Conservation (phyloP, 2,888 invertebrate genomes). For the Cremastinae sp. region DNA sequence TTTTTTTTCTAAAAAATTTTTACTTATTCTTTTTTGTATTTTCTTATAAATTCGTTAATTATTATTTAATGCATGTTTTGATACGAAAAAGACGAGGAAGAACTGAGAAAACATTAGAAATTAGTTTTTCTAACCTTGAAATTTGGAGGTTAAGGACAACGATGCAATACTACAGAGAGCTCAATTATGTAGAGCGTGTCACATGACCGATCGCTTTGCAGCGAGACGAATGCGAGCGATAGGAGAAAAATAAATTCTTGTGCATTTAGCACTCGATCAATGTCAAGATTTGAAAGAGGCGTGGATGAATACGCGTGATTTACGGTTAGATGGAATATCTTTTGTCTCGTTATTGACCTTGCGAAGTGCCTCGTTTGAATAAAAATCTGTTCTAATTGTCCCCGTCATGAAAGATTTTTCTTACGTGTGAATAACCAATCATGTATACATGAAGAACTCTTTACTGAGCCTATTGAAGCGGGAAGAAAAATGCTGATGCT, state of each 20-base stretch:
- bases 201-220: constrained; percentile 2
- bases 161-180: constrained; percentile 11
- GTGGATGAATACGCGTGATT: background rate
- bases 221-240: constrained; percentile 3
- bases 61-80: too few relatives aligned
- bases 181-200: background rate
- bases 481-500: background rate
- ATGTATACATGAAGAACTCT: too few relatives aligned
- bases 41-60: too few relatives aligned
- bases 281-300: constrained; percentile 11
- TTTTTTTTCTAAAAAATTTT: too few relatives aligned
- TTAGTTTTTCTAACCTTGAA: constrained; percentile 33
- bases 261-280: constrained; percentile 28
- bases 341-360: constrained; percentile 30
- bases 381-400: constrained; percentile 49
- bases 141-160: constrained; percentile 49
- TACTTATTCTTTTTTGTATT: too few relatives aligned
- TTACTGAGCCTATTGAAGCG: too few relatives aligned
- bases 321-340: too few relatives aligned
- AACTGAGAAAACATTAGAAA: background rate
- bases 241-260: constrained; percentile 14
- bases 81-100: too few relatives aligned
- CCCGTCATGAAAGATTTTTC: background rate
- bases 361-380: constrained; percentile 17
- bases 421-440: too few relatives aligned